Evolutionary conservation across 2,888 invertebrate species (phyloP), one percentile per base, ranked within the genome.

Genomic region (Rhagonycha lutea): DNA sequence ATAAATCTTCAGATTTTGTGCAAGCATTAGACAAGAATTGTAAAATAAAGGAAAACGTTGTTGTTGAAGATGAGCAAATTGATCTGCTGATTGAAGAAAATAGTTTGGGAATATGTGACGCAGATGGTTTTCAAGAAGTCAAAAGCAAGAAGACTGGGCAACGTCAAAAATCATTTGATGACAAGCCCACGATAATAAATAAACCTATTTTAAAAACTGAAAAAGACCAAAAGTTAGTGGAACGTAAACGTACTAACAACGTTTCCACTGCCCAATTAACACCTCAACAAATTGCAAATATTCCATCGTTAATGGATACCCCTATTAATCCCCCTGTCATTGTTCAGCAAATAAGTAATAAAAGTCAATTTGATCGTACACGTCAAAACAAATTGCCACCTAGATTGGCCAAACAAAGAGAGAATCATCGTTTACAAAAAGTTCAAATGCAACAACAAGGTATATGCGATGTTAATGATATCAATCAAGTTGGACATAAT

Each of bases 81-180:
- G 83, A 83, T 80, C 81, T 71, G 79, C 84, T 84, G 5, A 79
- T 81, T 9, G 84, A 85, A 14, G 91, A 90, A 32, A 86, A 85
- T 75, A 78, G 73, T 47, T 80, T 83, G 1, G 71, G 78, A 3
- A 90, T 89, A 78, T 86, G 89, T 23, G 90, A 92, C 74, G 91
- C 92, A 72, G 92, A 92, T 83, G 95, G 94, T 69, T 95, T 96
- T 87, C 95, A 95, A 87, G 96, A 96, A 86, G 96, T 96, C 8
- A 92, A 94, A 75, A 95, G 94, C 73, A 94, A 94, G 86, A 95
- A 95, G 85, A 92, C 91, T 0, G 94, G 94, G 82, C 93, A 93
- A 71, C 85, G 90, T 0, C 89, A 86, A 82, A 84, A 88, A 85
- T 79, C 83, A 1, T 47, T 81, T 3, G 86, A 88, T 83, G 84